Conservation (phyloP, 2,888 invertebrate species). For the Lasioglossum oenotherae region DNA sequence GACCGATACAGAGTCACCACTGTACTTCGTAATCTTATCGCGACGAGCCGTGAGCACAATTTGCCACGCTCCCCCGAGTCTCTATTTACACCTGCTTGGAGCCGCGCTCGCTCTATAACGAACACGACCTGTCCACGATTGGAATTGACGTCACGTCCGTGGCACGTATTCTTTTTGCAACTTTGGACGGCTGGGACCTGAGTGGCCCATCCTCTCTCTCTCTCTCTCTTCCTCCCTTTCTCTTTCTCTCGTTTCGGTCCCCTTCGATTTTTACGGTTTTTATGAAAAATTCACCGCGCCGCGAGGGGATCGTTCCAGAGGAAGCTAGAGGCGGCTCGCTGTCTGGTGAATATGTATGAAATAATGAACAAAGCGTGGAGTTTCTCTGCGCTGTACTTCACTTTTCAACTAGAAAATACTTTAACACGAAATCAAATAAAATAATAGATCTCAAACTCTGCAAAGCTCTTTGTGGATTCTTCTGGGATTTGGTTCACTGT, state of each 20-base stretch:
- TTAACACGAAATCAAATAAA: too few species aligned
- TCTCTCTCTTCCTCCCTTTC: neutral
- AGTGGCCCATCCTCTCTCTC: neutral
- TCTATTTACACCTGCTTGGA: constrained; percentile 2
- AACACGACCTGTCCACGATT: neutral
- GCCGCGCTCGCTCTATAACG: neutral
- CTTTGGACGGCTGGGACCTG: neutral
- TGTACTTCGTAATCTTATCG: constrained; percentile 39
- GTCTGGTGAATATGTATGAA: neutral
- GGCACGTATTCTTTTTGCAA: constrained; percentile 3
- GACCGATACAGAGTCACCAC: neutral
- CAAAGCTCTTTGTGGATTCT: neutral
- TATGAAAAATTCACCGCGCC: constrained; percentile 35
- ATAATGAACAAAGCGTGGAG: neutral
- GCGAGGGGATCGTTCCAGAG: neutral
- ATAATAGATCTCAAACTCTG: neutral
- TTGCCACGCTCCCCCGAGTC: neutral
- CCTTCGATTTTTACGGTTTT: neutral
- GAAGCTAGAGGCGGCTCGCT: neutral
- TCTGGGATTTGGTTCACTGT: neutral
- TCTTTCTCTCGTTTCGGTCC: neutral
- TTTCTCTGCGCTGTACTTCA: neutral
- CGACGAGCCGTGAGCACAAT: constrained; percentile 18
- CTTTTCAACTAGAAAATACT: neutral
- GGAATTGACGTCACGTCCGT: constrained; percentile 44